Evolutionary conservation across 2,888 invertebrate species (phyloP).

Genomic region (Sinelater perroti): DNA sequence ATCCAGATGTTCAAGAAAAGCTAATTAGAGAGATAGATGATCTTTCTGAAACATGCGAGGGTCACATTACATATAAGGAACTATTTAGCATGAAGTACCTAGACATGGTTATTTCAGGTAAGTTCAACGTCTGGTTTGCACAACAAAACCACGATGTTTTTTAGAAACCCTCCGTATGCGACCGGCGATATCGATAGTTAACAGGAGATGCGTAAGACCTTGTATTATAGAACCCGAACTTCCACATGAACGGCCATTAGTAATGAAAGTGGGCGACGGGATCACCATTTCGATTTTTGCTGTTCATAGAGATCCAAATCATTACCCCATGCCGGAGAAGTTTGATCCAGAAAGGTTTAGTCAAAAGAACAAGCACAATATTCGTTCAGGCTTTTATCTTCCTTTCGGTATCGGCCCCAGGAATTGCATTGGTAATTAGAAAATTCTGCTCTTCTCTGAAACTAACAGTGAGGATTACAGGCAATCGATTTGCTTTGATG

Average conservation of each 20-base stretch:
- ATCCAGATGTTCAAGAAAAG: slow-evolving; percentile 58
- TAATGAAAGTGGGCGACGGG: slow-evolving; percentile 47
- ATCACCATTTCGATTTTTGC: slow-evolving; percentile 49
- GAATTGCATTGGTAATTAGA: slow-evolving; percentile 53
- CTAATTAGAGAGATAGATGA: slow-evolving; percentile 49
- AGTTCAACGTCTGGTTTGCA: no score
- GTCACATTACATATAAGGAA: not conserved
- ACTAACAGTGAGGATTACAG: no score
- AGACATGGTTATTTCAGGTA: slow-evolving; percentile 48
- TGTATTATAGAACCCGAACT: not conserved
- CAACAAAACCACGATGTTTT: no score
- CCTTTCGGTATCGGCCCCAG: slow-evolving; percentile 62
- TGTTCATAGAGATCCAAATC: slow-evolving; percentile 63
- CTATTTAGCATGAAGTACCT: slow-evolving; percentile 45
- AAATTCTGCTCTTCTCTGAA: no score
- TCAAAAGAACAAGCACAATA: slow-evolving; percentile 62
- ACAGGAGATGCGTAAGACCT: slow-evolving; percentile 51
- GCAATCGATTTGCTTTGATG: no score
- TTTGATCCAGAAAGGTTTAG: slow-evolving; percentile 65
- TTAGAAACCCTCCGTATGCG: slow-evolving; percentile 63
- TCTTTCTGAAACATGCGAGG: not conserved
- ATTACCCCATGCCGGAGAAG: slow-evolving; percentile 64
- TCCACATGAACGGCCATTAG: not conserved
- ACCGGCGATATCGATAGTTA: slow-evolving; percentile 60
- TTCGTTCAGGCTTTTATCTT: slow-evolving; percentile 62